Base-by-base conservation (phyloP, 2,888 invertebrate species). In the Nycteola revayana region DNA sequence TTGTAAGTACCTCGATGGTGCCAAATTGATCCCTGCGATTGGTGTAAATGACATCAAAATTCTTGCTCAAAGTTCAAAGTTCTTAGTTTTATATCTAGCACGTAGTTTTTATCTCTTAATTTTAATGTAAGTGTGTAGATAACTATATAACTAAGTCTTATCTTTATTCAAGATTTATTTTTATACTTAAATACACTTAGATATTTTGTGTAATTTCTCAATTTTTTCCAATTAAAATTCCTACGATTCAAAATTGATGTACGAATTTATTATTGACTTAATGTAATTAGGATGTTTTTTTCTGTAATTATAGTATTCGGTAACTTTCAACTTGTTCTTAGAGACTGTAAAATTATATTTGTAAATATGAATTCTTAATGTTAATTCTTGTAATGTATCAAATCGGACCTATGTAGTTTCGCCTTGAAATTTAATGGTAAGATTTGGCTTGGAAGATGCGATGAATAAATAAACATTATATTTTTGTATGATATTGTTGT, bases 1-100 rank as follows among this genome's bases (percentile, higher is more conserved):
- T 79, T 82, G 74, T 58, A 73, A 75, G 85, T 85, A 85, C 86
- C 86, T 85, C 78, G 77, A 50, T 62, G 85, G 83, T 80, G 85
- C 85, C 83, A 83, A 83, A 69, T 67, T 61, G 31, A 44, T 32
- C 28, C 29, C 32, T 39, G 36, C 34, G 34, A 64, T 75, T 67
- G 72, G 67, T 61, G 67, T 67, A 64, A 58, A 64, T 44, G 41
- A 32, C 37, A 45, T 42, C 49, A 18, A 59, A 73, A 75, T 70
- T 56, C 9, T 79, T 80, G 79, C 79, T 79, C 78, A 81, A 81
- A 14, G 14, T 14, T 14, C 5, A 14, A n/a, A n/a, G n/a, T n/a
- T n/a, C n/a, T n/a, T n/a, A n/a, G n/a, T n/a, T n/a, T n/a, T n/a
- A n/a, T n/a, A n/a, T n/a, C n/a, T n/a, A n/a, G n/a, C n/a, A n/a